Evolutionary conservation across 2,797 vertebrate species (phyloP).

Genomic region (Vipera ursinii): DNA sequence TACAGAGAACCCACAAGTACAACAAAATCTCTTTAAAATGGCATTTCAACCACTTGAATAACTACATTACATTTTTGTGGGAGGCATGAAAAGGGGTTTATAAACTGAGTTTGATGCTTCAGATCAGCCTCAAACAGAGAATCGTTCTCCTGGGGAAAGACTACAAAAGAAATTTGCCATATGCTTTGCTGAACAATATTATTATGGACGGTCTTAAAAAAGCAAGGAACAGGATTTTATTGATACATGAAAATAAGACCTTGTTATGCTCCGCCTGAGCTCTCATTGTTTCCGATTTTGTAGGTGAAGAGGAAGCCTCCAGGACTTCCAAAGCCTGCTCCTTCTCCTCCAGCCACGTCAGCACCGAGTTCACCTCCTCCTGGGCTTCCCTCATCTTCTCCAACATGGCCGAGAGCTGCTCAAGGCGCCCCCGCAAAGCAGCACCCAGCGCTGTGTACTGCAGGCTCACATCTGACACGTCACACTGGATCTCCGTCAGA

Average conservation of each 20-base stretch:
- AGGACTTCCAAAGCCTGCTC: constrained; percentile 78
- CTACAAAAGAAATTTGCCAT: neutral
- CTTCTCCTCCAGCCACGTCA: constrained; percentile 85
- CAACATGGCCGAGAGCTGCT: constrained; percentile 77
- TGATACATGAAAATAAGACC: constrained; percentile 66
- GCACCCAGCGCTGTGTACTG: constrained; percentile 82
- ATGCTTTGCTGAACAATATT: neutral
- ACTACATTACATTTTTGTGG: neutral
- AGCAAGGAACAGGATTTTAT: neutral
- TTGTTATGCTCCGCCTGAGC: constrained; percentile 93
- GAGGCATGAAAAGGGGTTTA: neutral
- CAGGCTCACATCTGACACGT: constrained; percentile 84
- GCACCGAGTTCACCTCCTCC: constrained; percentile 74
- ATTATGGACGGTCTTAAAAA: neutral
- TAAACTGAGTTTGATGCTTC: neutral
- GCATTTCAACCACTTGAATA: neutral
- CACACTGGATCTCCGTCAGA: constrained; percentile 92
- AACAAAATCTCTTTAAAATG: neutral
- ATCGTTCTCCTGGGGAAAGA: neutral
- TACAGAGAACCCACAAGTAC: neutral
- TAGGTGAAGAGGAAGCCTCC: constrained; percentile 78
- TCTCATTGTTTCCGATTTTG: constrained; percentile 82
- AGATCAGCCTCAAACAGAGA: neutral
- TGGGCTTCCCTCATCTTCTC: constrained; percentile 79
- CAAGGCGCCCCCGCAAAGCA: constrained; percentile 74